Evolutionary conservation across 2,888 invertebrate genomes (phyloP), one percentile per base, ranked within the genome.

Genomic region (Acleris sparsana): DNA sequence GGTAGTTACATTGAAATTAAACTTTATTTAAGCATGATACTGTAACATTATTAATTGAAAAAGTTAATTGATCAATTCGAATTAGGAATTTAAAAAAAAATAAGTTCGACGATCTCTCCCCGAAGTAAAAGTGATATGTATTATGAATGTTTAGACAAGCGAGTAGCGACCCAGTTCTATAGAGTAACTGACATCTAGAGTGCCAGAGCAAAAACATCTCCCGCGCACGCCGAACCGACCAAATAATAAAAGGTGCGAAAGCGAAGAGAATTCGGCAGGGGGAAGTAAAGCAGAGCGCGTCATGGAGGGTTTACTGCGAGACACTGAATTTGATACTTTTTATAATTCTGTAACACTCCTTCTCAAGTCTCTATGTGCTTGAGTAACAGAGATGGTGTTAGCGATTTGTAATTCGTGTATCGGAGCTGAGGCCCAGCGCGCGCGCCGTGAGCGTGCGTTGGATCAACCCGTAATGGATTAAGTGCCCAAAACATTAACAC

Each of bases 41-140:
- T 33, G 1, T 9, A 33, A 33, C 13, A 33, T 13, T 11, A 33
- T 33, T 13, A 33, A 2, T 9, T 0, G 3, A 39, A 39, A 39
- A 9, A 13, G 39, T 39, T 13, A 39, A 39, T 39, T 39, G 13
- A 13, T 39, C 13, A 39, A 39, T 39, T 13, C 39, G 13, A 39
- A 46, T n/a, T 16, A 46, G 16, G 16, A 46, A 17, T 17, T 46
- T 5, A 6, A 46, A 44, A 46, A 1, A 44, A n/a, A 44, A 5
- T n/a, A 2, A 17, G 6, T n/a, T 46, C 7, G 68, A 64, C 79
- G 79, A 85, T 82, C 80, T 85, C 82, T 85, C 80, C 75, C 72
- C 73, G 70, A 83, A 89, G 90, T 90, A 91, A 91, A 91, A 91
- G 91, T 89, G 83, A 79, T 85, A 75, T 74, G 84, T 83, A 84